Percentiles rank a stretch among this genome's conserved stretches.
phyloP scores from a whole-genome alignment of 2,888 invertebrate species.

The Lepidocyrtoides sp. region DNA sequence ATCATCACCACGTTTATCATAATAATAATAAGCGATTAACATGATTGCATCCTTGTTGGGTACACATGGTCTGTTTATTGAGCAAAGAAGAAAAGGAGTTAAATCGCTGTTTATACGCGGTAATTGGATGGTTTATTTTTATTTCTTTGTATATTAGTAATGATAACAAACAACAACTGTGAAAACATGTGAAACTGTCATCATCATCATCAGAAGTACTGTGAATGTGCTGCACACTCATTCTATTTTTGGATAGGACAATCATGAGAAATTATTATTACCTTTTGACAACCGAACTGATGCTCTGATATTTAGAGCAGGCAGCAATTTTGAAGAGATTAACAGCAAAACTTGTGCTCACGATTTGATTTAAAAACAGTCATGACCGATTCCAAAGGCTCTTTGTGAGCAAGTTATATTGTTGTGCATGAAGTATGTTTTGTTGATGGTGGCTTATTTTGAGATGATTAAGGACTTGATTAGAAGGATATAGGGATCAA shows the following conservation, averaged over 20 bases:
- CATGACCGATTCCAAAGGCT: neutral
- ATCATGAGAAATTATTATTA: slow-evolving; percentile 25
- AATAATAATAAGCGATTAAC: slow-evolving; percentile 69
- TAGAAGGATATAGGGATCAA: neutral
- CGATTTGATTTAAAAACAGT: slow-evolving; percentile 43
- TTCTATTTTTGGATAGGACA: neutral
- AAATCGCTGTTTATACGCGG: slow-evolving; percentile 38
- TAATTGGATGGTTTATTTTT: slow-evolving; percentile 78
- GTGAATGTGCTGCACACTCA: slow-evolving; percentile 22
- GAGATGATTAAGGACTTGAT: neutral
- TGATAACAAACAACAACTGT: slow-evolving; percentile 59
- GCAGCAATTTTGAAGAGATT: slow-evolving; percentile 25
- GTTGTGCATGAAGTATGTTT: neutral
- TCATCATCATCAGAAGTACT: slow-evolving; percentile 27
- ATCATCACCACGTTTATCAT: slow-evolving; percentile 37
- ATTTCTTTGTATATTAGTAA: slow-evolving; percentile 71
- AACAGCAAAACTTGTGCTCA: slow-evolving; percentile 20
- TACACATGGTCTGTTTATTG: slow-evolving; percentile 14
- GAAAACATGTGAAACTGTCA: slow-evolving; percentile 55
- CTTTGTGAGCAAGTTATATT: neutral
- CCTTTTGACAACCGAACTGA: slow-evolving; percentile 44
- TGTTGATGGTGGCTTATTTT: neutral
- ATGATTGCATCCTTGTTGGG: slow-evolving; percentile 54
- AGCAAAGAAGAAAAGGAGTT: slow-evolving; percentile 52
- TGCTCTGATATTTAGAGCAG: slow-evolving; percentile 61